These are phyloP conservation scores for Listrodromus nycthemerus DNA, from an alignment of 2,888 invertebrate species.

Conservation along the genomic window DNA sequence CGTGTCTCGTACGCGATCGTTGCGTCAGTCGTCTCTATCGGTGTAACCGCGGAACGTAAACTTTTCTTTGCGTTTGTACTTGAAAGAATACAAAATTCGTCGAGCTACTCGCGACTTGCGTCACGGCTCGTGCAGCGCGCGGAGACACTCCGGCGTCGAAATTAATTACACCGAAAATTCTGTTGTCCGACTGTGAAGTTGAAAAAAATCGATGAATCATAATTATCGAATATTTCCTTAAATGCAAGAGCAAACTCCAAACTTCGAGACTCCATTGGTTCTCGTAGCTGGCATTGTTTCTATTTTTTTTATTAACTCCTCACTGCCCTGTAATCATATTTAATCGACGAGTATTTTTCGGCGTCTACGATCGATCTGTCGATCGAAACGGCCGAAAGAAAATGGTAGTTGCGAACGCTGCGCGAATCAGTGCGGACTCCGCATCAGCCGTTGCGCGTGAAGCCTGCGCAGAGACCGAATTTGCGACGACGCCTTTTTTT, in stretches of 20 bases:
- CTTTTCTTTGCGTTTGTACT: conserved; percentile 26
- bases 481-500: conserved; percentile 15
- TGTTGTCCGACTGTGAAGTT: neutral
- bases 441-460: neutral
- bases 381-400: neutral
- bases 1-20: conserved; percentile 33
- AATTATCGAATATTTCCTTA: neutral
- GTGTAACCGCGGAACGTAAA: conserved; percentile 15
- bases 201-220: neutral
- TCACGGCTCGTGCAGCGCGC: conserved; percentile 4
- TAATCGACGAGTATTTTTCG: neutral
- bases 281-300: too few relatives aligned
- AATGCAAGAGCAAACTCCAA: neutral
- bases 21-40: conserved; percentile 48
- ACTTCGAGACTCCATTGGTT: too few relatives aligned
- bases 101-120: conserved; percentile 24
- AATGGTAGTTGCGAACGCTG: neutral
- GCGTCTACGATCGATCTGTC: conserved; percentile 39
- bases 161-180: neutral
- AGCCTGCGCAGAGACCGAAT: neutral
- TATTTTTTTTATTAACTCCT: conserved; percentile 31
- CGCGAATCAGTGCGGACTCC: neutral
- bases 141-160: neutral
- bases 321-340: conserved; percentile 43
- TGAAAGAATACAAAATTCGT: conserved; percentile 38